Base-by-base conservation (phyloP, 2,888 invertebrate species). In the Cephus pygmeus region DNA sequence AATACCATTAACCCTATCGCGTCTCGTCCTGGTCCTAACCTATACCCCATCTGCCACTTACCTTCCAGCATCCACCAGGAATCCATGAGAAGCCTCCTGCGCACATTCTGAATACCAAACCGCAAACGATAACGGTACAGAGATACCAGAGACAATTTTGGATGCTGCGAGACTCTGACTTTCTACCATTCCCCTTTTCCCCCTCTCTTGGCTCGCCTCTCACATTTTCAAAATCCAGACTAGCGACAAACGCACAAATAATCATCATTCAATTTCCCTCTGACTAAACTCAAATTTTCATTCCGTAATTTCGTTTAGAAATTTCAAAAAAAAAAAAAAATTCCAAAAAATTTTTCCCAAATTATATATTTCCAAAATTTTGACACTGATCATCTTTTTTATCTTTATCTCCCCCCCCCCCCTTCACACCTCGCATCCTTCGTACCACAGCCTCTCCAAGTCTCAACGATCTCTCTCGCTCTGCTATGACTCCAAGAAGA, bases 201-300 rank as follows among this genome's bases (percentile, higher is more conserved):
- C 12, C 35, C n/a, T 69, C 71, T 76, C 11, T 9, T 34, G 34
- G 34, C 75, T 78, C 79, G 75, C 73, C 71, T 80, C 79, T 81
- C 79, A 79, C 75, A 36, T 79, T 76, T 81, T 75, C 76, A 68
- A 76, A 80, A 78, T 79, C 78, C 80, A 82, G 80, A 82, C 77
- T 71, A 81, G 79, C 81, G 79, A 80, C 86, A 85, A 85, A 83
- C 85, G 77, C 85, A 85, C 81, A 85, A 86, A 85, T 85, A 85
- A 80, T 81, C 77, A 73, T 12, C 34, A 0, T 34, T 1, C 2
- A 34, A 35, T 3, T 35, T 11, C 11, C 35, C 35, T 35, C 11
- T 11, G 35, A 3, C 35, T 12, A 12, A 12, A 35, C 12, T 11
- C 35, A 12, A 35, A 35, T 35, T 35, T 12, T 12, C 3, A 35